Base-by-base conservation (phyloP, 1,140 invertebrate genomes). In the Drosophila pachea region DNA sequence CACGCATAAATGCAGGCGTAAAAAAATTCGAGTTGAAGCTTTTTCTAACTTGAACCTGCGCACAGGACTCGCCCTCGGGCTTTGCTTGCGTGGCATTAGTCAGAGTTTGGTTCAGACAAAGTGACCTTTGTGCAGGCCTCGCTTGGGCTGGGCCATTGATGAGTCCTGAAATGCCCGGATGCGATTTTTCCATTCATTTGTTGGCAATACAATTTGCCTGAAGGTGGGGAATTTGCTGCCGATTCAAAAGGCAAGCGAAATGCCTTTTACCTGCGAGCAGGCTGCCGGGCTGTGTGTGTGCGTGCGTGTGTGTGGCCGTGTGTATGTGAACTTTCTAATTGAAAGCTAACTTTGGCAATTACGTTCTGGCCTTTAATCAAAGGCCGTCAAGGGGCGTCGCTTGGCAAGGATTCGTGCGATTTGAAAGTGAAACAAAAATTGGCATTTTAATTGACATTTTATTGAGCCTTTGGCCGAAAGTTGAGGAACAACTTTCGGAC, bases 271-370 rank as follows among this genome's bases (percentile, higher is more conserved):
- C 75, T 84, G 22, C 8, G 33, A 22, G 55, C 38, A 14, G 31
- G 14, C 7, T n/a, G n/a, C n/a, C n/a, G n/a, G n/a, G n/a, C 4
- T 43, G 36, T 60, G 16, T n/a, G 16, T 29, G n/a, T 59, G 36
- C 45, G 31, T 45, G 29, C 32, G 35, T 52, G 7, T 71, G 12
- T 38, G 32, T 47, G 16, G 45, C 40, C 60, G 49, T 59, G 33
- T 56, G 36, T 64, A 52, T 70, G 71, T 62, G 53, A 79, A 84
- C 73, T 84, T 86, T 86, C 74, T 86, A 86, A 86, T 86, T 86
- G 82, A 86, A 86, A 81, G 81, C 74, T 68, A 86, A 86, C 81
- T 86, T 86, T 86, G 82, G 77, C 82, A 86, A 86, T 86, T 86
- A 86, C 68, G 60, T 48, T 33, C 62, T 71, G 81, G 75, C 81